Evolutionary conservation across 2,888 invertebrate species (phyloP).

Genomic region (Parnassius glacialis): DNA sequence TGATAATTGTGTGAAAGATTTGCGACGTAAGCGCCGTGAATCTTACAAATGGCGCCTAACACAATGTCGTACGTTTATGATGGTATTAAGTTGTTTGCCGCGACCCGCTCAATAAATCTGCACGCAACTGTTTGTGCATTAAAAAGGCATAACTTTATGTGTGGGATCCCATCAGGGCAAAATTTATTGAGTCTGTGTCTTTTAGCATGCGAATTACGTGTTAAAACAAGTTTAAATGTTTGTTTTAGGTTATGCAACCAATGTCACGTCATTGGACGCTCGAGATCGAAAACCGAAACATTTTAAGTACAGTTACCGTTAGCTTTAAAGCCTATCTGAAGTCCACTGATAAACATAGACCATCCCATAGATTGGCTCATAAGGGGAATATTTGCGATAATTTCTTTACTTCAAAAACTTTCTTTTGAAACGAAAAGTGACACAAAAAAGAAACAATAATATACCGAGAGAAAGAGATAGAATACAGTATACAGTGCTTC

Average conservation of each 20-base stretch:
- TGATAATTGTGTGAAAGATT: slow-evolving; percentile 15
- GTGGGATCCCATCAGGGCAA: slow-evolving; percentile 12
- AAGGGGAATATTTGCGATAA: no score
- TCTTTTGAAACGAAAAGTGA: no score
- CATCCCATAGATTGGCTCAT: no score
- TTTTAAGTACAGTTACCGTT: no score
- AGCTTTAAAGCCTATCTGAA: no score
- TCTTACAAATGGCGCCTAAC: slow-evolving; percentile 19
- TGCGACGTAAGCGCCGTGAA: slow-evolving; percentile 13
- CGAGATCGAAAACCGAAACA: no score
- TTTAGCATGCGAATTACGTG: background rate
- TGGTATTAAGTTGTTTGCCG: slow-evolving; percentile 29
- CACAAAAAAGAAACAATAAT: no score
- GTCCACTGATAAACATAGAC: no score
- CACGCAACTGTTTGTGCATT: slow-evolving; percentile 15
- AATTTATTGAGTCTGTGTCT: slow-evolving; percentile 17
- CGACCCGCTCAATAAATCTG: slow-evolving; percentile 27
- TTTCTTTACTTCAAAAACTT: no score
- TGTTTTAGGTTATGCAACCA: background rate
- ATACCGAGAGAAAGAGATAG: no score
- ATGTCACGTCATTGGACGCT: no score
- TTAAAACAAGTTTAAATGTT: background rate
- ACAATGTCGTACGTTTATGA: slow-evolving; percentile 16
- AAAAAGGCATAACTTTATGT: slow-evolving; percentile 13
- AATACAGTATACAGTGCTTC: no score